These are phyloP conservation scores for Lagorchestes hirsutus DNA, from an alignment of 2,797 vertebrate species.

Conservation along the genomic window DNA sequence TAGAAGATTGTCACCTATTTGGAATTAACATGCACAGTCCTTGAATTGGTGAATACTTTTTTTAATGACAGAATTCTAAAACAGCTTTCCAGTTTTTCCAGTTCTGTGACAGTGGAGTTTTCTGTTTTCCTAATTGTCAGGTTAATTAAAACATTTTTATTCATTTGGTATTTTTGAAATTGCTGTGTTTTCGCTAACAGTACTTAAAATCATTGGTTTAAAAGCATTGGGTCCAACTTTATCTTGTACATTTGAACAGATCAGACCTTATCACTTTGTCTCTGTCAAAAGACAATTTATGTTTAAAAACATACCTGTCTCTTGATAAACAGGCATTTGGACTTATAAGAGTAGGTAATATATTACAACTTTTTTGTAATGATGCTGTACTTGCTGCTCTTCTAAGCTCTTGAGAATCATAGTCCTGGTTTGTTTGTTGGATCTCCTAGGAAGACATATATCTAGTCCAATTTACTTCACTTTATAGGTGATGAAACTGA, in stretches of 20 bases:
- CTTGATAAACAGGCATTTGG: not conserved
- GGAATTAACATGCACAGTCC: not conserved
- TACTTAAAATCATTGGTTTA: not conserved
- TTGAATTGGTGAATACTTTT: not conserved
- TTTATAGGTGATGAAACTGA: not conserved
- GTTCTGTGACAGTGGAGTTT: not conserved
- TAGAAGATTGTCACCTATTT: not conserved
- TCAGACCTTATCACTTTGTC: not conserved
- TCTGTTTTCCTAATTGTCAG: constrained; percentile 39
- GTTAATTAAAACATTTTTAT: constrained; percentile 34
- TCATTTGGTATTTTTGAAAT: constrained; percentile 36
- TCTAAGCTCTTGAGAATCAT: not conserved
- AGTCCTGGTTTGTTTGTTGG: not conserved
- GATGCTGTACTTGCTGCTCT: not conserved
- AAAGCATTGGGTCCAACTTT: not conserved
- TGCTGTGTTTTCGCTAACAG: constrained; percentile 27
- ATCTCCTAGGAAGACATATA: not conserved
- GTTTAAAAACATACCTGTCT: not conserved
- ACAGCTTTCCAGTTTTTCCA: not conserved
- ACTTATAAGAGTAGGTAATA: not conserved
- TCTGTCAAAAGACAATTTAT: not conserved
- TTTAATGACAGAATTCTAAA: not conserved
- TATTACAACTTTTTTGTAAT: not conserved
- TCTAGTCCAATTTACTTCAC: too few relatives aligned
- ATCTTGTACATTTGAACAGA: not conserved